phyloP scores from a whole-genome alignment of 1,140 invertebrate genomes.

The Aphelenchoides besseyi region DNA sequence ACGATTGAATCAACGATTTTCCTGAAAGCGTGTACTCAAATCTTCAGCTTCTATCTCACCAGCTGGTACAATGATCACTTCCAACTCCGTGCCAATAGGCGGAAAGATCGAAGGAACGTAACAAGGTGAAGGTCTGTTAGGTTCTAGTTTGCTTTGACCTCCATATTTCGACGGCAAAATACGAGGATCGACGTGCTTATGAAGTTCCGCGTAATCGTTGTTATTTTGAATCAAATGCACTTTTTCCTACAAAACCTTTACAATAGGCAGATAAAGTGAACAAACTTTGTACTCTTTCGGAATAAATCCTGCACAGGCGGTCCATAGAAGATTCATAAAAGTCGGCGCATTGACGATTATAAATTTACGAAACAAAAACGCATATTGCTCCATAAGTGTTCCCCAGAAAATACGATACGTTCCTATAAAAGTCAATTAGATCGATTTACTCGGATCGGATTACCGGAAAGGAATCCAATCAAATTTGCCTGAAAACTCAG shows the following conservation, averaged over 20 bases:
- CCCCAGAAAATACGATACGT: conserved; percentile 42
- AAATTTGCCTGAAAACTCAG: conserved; percentile 36
- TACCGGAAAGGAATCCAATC: conserved; percentile 31
- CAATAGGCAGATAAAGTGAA: conserved; percentile 16
- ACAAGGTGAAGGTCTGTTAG: background rate
- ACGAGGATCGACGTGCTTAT: conserved; percentile 14
- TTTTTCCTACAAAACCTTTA: conserved; percentile 18
- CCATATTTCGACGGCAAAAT: conserved; percentile 7
- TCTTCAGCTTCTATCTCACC: too few species aligned
- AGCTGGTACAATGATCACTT: conserved; percentile 31
- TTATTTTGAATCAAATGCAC: conserved; percentile 17
- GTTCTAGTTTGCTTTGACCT: conserved; percentile 20
- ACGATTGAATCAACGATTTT: conserved; percentile 32
- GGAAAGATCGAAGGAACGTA: conserved; percentile 17
- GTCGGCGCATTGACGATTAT: conserved; percentile 30
- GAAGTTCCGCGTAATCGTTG: background rate
- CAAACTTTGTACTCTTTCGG: conserved; percentile 30
- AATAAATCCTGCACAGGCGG: conserved; percentile 34
- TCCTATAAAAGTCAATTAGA: conserved; percentile 17
- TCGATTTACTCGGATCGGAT: background rate
- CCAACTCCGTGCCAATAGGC: conserved; percentile 1
- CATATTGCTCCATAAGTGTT: conserved; percentile 39
- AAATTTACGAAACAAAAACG: conserved; percentile 28
- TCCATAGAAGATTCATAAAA: conserved; percentile 38
- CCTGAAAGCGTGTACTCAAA: too few species aligned